phyloP scores from a whole-genome alignment of 2,888 invertebrate species.

The Lepidochrysops patricia region DNA sequence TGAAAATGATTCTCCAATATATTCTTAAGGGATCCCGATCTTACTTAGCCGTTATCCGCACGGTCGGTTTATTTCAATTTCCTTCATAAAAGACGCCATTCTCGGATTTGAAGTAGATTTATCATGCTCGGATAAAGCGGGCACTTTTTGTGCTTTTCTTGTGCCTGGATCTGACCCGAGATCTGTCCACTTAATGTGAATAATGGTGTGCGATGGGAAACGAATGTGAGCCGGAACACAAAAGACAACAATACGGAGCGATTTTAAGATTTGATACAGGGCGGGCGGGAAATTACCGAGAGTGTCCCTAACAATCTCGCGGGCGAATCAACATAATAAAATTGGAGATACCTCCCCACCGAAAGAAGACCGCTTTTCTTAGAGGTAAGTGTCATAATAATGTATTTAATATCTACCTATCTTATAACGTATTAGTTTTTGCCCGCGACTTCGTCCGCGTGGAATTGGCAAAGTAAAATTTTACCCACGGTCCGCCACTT shows the following conservation, averaged over 20 bases:
- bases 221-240: slow-evolving; percentile 69
- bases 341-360: background rate
- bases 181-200: slow-evolving; percentile 76
- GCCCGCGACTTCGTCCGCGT: too few relatives aligned
- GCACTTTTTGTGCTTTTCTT: slow-evolving; percentile 75
- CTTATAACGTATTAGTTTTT: too few relatives aligned
- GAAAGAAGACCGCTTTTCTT: background rate
- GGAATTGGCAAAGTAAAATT: too few relatives aligned
- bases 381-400: too few relatives aligned
- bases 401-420: too few relatives aligned
- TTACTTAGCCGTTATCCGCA: slow-evolving; percentile 74
- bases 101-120: slow-evolving; percentile 76
- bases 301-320: background rate
- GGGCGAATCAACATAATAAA: background rate
- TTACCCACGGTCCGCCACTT: too few relatives aligned
- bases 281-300: slow-evolving; percentile 42
- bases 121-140: slow-evolving; percentile 75
- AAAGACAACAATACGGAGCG: slow-evolving; percentile 72
- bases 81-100: slow-evolving; percentile 75
- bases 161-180: slow-evolving; percentile 74
- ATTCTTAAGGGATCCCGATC: slow-evolving; percentile 70
- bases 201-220: slow-evolving; percentile 74
- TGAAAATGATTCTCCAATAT: slow-evolving; percentile 71
- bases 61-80: slow-evolving; percentile 76
- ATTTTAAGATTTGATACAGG: slow-evolving; percentile 71